These are phyloP conservation scores for Caenorhabditis panamensis DNA, from an alignment of 2,888 invertebrate species.

Conservation along the genomic window DNA sequence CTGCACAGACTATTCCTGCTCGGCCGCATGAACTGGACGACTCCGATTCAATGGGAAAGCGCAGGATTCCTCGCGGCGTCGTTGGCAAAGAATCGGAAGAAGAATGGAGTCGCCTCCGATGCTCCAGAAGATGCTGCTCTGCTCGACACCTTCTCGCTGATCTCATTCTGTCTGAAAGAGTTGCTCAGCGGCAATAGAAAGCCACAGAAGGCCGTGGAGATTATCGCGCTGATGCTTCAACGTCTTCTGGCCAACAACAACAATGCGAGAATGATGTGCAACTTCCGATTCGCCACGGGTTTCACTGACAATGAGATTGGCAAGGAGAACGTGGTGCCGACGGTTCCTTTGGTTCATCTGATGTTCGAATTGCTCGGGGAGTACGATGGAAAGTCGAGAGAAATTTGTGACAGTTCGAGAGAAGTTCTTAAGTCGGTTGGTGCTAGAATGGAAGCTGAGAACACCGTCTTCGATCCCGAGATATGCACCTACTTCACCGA, in stretches of 20 bases:
- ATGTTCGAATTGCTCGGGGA: constrained; percentile 36
- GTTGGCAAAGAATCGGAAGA: constrained; percentile 33
- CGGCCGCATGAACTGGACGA: constrained; percentile 33
- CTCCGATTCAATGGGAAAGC: constrained; percentile 36
- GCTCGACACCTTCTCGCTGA: constrained; percentile 23
- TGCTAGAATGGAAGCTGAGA: constrained; percentile 10
- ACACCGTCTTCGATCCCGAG: constrained; percentile 12
- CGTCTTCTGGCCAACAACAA: constrained; percentile 49
- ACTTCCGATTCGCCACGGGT: constrained; percentile 14
- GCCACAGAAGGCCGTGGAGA: constrained; percentile 24
- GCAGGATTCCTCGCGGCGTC: constrained; percentile 35
- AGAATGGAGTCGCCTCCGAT: constrained; percentile 28
- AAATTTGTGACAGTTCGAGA: constrained; percentile 29
- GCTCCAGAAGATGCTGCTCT: constrained; percentile 13
- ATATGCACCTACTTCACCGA: background rate
- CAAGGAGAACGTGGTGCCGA: constrained; percentile 3
- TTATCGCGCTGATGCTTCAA: constrained; percentile 23
- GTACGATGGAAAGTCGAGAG: constrained; percentile 33
- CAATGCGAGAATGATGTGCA: constrained; percentile 25
- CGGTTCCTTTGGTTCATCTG: constrained; percentile 17
- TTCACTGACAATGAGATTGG: background rate
- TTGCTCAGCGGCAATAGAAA: constrained; percentile 10
- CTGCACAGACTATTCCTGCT: constrained; percentile 26
- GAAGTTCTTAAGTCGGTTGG: constrained; percentile 49
- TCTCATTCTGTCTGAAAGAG: constrained; percentile 11